Evolutionary conservation across 1,140 invertebrate species (phyloP), one percentile per base, ranked within the genome.

Genomic region (Drosophila pachea): DNA sequence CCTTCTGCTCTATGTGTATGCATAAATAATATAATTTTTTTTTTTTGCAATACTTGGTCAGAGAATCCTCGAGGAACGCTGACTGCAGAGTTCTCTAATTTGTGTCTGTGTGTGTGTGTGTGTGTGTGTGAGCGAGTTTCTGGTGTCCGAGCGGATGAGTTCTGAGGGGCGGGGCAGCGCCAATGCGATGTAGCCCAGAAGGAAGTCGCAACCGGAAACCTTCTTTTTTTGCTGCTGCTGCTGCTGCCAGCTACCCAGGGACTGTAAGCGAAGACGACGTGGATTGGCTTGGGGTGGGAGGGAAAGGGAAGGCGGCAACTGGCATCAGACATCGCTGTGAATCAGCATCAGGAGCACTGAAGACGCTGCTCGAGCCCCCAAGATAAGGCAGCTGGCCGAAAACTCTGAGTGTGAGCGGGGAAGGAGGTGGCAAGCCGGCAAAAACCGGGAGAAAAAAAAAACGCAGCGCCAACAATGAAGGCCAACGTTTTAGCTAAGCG

Each of bases 151-250:
- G 53, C 64, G 72, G 66, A 84, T n/a, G 7, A 6, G 14, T 8
- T 2, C 29, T 16, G 22, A 42, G 14, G 11, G 35, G 32, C 32
- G 35, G 52, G 43, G 32, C 22, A 22, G 22, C 22, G 31, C 69
- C 47, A 67, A 38, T 52, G 68, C n/a, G 40, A 22, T 56, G 32
- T 60, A 61, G 68, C 56, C 56, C 43, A 72, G 67, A 70, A 84
- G 76, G 81, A 86, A 84, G 76, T 74, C 81, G 79, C 81, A 77
- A 84, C 81, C 81, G 81, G 81, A 84, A 86, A 84, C 81, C 74
- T 84, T 86, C 22, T 78, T 75, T 75, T 76, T 79, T 68, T 58
- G 8, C 32, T 35, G 33, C 49, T 62, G 62, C 36, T 36, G 32
- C 49, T 52, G 33, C 40, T 62, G 70, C 42, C 55, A 65, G 38